phyloP scores from a whole-genome alignment of 2,113 vertebrate species.

The Serinus canaria region DNA sequence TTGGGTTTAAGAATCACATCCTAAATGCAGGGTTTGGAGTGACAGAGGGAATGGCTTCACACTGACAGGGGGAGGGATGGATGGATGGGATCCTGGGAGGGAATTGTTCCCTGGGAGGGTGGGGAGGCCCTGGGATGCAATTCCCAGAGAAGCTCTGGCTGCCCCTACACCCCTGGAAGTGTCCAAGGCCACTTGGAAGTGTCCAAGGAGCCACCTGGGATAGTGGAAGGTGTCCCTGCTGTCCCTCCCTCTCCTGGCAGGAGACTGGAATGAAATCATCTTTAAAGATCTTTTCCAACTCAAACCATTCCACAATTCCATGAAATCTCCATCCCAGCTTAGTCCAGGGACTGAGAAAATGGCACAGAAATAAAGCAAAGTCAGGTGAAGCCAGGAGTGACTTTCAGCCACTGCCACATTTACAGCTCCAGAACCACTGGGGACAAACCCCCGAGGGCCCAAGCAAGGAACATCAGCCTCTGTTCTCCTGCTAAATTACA shows the following conservation, averaged over 20 bases:
- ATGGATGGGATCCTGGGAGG: accelerated
- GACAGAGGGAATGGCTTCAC: neutral
- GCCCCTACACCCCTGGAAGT: neutral
- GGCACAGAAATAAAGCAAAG: neutral
- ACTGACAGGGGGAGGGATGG: accelerated
- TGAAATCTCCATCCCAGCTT: neutral
- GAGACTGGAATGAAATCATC: neutral
- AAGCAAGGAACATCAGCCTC: neutral
- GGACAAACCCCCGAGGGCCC: neutral
- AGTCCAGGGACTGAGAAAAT: neutral
- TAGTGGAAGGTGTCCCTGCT: neutral
- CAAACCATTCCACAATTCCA: neutral
- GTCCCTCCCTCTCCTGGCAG: neutral
- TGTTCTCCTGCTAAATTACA: neutral
- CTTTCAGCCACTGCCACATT: neutral
- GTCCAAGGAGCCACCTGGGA: neutral
- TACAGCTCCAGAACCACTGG: neutral
- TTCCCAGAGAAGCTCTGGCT: neutral
- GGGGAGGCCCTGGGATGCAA: neutral
- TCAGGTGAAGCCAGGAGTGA: neutral
- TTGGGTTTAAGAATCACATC: neutral
- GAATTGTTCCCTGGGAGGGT: neutral
- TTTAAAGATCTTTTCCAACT: neutral
- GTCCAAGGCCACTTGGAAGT: neutral
- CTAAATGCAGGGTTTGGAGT: neutral